Evolutionary conservation across 2,797 vertebrate species (phyloP).

Genomic region (Tenualosa thibaudeaui): DNA sequence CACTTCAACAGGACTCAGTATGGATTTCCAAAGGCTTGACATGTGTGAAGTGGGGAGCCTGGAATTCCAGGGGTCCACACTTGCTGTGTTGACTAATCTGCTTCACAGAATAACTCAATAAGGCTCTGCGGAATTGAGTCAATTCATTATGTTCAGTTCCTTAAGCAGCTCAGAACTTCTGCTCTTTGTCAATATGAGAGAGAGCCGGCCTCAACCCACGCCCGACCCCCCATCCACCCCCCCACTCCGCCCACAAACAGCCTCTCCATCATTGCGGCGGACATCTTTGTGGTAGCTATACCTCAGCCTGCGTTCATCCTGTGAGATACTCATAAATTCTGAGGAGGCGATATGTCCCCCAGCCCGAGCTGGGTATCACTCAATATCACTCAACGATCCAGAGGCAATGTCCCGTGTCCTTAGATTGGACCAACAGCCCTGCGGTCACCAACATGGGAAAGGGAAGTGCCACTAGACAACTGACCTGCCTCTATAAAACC

Average conservation of each 20-base stretch:
- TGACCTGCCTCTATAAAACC: constrained; percentile 62
- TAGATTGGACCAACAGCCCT: constrained; percentile 56
- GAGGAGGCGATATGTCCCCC: constrained; percentile 54
- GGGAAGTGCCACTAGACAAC: constrained; percentile 36
- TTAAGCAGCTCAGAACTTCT: constrained; percentile 7
- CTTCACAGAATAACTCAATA: constrained; percentile 14
- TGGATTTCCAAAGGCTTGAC: constrained; percentile 17
- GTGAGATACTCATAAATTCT: constrained; percentile 44
- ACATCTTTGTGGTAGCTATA: constrained; percentile 56
- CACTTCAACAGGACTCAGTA: constrained; percentile 10
- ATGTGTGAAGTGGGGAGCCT: neutral
- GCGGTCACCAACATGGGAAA: constrained; percentile 31
- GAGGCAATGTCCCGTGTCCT: constrained; percentile 57
- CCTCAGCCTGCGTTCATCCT: constrained; percentile 67
- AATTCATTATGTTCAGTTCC: constrained; percentile 24
- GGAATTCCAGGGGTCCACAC: constrained; percentile 12
- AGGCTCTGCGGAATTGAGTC: constrained; percentile 20
- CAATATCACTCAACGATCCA: constrained; percentile 69
- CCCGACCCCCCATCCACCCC: neutral
- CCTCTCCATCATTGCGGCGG: constrained; percentile 50
- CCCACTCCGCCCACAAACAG: neutral
- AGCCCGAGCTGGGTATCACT: constrained; percentile 69
- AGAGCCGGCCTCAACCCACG: neutral
- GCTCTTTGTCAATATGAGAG: constrained; percentile 11
- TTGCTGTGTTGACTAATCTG: constrained; percentile 21